Percentiles rank a stretch among this genome's conserved stretches.
Conservation (phyloP, 53 echinoderm and acorn worm species). For the Astropecten irregularis region DNA sequence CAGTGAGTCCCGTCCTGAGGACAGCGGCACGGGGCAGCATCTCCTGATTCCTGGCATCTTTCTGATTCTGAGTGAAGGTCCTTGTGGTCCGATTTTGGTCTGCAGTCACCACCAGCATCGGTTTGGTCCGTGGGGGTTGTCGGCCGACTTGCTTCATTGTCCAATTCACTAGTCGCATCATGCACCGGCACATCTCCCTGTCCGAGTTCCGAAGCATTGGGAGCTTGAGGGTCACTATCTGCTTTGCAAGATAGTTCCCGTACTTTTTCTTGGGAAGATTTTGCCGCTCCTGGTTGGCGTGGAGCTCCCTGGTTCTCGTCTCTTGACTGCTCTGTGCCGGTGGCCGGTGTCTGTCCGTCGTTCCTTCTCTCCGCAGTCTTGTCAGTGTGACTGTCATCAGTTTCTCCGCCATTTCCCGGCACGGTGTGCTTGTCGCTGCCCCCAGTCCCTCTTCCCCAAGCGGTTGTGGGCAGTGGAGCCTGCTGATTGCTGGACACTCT, state of each 20-base stretch:
- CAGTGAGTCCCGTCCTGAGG: slow-evolving; percentile 26
- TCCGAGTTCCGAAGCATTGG: neutral
- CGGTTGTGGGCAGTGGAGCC: no score
- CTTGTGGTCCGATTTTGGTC: neutral
- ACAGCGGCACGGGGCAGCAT: neutral
- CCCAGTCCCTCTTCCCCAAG: neutral
- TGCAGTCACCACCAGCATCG: neutral
- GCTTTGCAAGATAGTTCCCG: neutral
- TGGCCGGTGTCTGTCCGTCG: neutral
- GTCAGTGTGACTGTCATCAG: no score
- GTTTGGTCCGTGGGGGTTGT: neutral
- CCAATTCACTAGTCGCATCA: no score
- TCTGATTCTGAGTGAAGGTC: no score
- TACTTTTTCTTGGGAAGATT: neutral
- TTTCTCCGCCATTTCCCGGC: neutral
- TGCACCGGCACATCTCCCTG: neutral
- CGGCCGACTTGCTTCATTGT: no score
- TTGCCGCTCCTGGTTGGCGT: neutral
- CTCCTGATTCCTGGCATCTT: no score
- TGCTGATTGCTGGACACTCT: no score
- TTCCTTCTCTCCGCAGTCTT: neutral
- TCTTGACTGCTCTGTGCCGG: neutral
- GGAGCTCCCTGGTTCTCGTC: neutral
- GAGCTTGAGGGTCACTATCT: neutral
- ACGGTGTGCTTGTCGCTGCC: no score